These are phyloP conservation scores for Magallana angulata DNA, from an alignment of 1,140 invertebrate species.

Conservation along the genomic window DNA sequence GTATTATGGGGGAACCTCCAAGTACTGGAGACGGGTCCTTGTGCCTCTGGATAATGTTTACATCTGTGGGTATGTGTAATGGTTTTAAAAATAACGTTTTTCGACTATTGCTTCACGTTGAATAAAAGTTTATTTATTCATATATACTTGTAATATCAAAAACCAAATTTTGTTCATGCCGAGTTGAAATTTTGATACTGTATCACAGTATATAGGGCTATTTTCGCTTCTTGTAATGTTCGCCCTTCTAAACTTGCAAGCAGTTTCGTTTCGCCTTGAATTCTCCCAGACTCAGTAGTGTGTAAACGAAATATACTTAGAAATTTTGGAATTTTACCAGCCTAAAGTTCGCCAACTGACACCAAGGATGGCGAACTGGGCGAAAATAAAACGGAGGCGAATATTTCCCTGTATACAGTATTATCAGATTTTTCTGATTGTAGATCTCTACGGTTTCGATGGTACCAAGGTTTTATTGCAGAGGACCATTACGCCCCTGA, in stretches of 20 bases:
- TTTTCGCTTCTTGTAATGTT: no score
- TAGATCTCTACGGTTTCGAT: slow-evolving; percentile 78
- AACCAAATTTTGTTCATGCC: no score
- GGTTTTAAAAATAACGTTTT: no score
- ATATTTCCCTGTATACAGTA: not conserved
- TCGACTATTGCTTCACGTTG: no score
- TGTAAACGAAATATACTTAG: no score
- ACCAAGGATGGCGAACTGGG: not conserved
- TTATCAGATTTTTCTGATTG: not conserved
- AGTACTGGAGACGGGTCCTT: slow-evolving; percentile 77
- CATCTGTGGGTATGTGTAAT: slow-evolving; percentile 78
- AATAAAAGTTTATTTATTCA: no score
- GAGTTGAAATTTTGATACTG: no score
- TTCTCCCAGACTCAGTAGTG: no score
- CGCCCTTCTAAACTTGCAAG: no score
- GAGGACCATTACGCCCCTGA: slow-evolving; percentile 74
- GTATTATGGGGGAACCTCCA: slow-evolving; percentile 78
- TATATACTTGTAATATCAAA: no score
- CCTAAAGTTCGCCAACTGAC: not conserved
- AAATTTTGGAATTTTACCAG: not conserved
- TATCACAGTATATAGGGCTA: no score
- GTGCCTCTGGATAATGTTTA: slow-evolving; percentile 77
- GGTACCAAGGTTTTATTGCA: slow-evolving; percentile 79
- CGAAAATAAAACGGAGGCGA: not conserved
- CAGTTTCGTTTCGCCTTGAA: no score